phyloP scores from a whole-genome alignment of 2,113 vertebrate genomes.

The Sebastes fasciatus region DNA sequence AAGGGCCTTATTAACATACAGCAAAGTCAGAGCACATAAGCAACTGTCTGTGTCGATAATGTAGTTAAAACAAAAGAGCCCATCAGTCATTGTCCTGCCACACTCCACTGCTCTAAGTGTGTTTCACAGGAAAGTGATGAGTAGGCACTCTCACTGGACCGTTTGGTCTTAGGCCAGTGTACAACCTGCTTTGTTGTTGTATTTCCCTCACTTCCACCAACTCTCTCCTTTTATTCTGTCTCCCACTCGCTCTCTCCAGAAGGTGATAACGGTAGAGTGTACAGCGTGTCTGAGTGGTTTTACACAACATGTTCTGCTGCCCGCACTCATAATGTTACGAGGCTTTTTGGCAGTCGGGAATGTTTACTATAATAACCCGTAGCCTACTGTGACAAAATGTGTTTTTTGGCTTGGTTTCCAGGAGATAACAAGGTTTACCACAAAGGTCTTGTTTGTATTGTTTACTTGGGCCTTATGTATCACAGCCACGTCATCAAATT shows the following conservation, averaged over 20 bases:
- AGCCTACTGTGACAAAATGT: background rate
- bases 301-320: constrained; percentile 43
- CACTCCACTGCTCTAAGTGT: constrained; percentile 26
- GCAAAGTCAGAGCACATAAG: constrained; percentile 11
- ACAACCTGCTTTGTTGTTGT: constrained; percentile 26
- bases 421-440: constrained; percentile 7
- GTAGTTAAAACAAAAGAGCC: constrained; percentile 39
- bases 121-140: constrained; percentile 55
- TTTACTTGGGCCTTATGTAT: background rate
- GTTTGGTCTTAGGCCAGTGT: constrained; percentile 54
- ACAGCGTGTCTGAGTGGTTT: constrained; percentile 32
- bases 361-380: constrained; percentile 37
- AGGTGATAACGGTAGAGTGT: constrained; percentile 35
- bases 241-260: constrained; percentile 27
- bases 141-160: constrained; percentile 27
- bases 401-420: background rate
- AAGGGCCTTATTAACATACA: background rate
- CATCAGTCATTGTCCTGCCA: constrained; percentile 37
- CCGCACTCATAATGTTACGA: constrained; percentile 7
- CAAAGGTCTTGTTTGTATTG: background rate
- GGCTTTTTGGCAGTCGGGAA: constrained; percentile 17
- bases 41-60: constrained; percentile 46
- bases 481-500: background rate
- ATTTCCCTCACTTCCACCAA: constrained; percentile 18
- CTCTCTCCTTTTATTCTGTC: constrained; percentile 21